Conservation (phyloP, 2,113 vertebrate species). For the Catharus minimus region DNA sequence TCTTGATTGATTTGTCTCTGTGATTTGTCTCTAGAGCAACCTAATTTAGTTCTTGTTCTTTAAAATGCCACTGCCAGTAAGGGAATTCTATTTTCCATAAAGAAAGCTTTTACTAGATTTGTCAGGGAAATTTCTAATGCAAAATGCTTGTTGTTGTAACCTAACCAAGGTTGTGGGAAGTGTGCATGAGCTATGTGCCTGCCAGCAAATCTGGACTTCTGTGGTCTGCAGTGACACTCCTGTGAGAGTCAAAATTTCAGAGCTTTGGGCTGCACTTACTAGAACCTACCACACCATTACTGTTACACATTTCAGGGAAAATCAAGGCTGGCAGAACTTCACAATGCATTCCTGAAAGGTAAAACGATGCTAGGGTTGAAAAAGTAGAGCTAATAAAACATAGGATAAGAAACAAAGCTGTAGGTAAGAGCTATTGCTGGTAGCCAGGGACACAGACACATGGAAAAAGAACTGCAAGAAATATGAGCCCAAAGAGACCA, state of each 20-base stretch:
- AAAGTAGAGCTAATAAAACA: not conserved
- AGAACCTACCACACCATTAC: not conserved
- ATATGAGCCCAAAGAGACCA: constrained; percentile 43
- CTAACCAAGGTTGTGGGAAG: not conserved
- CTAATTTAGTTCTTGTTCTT: not conserved
- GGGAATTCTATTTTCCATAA: not conserved
- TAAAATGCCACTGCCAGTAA: not conserved
- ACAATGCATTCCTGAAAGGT: not conserved
- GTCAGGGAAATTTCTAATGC: not conserved
- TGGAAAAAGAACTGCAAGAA: constrained; percentile 46
- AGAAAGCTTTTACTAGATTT: not conserved
- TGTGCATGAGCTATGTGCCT: not conserved
- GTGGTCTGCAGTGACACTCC: not conserved
- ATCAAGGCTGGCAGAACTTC: not conserved
- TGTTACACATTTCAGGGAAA: not conserved
- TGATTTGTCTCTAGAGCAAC: not conserved
- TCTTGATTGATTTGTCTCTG: not conserved
- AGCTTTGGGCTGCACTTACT: not conserved
- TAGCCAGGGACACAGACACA: not conserved
- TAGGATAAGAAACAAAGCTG: not conserved
- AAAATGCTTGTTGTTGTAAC: not conserved
- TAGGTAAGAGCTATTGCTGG: constrained; percentile 12
- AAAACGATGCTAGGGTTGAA: not conserved
- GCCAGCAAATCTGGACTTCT: not conserved
- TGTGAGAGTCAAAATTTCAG: not conserved